Evolutionary conservation across 2,888 invertebrate species (phyloP), one percentile per base, ranked within the genome.

Genomic region (Euzophera pinguis): DNA sequence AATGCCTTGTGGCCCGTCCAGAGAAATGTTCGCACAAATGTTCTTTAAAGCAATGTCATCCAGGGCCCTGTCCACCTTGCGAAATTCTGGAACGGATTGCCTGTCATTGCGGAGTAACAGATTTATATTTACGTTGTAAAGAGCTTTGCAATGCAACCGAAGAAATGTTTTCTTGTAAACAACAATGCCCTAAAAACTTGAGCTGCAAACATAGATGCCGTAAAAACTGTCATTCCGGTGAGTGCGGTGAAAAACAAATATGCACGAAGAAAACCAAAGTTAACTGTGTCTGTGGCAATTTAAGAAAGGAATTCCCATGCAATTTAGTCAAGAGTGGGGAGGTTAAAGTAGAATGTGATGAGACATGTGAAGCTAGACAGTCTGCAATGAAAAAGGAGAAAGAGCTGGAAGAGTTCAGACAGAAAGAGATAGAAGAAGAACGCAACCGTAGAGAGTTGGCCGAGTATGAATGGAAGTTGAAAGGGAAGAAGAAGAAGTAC

Each of bases 101-200:
- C 34, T 98, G 98, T 65, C 96, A 98, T 74, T 98, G 98, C 73
- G 94, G 94, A 0, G 87, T 96, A 4, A 94, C 93, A 51, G 93
- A 95, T 59, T 86, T 95, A 3, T 95, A 95, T 66, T 91, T 96
- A 51, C 91, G 93, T 29, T 98, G 98, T 72, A 83, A 81, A 34
- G 93, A 95, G 63, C 92, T 95, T 76, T 90, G 92, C 0, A 74
- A 81, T 1, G 86, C 92, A n/a, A 78, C 80, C 0, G 83, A 82
- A 10, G 90, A 91, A 45, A 79, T 78, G 47, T 71, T 91, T 17
- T 92, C 92, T 53, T 98, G 98, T 75, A 95, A 95, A 37, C 96
- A 96, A 75, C 95, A 95, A 59, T 98, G 98, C 71, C 95, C 97
- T 0, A 96, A 94, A 85, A 94, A 97, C 94, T 93, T 95, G 73